These are phyloP conservation scores for Ischnus inquisitorius DNA, from an alignment of 2,888 invertebrate species.

Conservation along the genomic window DNA sequence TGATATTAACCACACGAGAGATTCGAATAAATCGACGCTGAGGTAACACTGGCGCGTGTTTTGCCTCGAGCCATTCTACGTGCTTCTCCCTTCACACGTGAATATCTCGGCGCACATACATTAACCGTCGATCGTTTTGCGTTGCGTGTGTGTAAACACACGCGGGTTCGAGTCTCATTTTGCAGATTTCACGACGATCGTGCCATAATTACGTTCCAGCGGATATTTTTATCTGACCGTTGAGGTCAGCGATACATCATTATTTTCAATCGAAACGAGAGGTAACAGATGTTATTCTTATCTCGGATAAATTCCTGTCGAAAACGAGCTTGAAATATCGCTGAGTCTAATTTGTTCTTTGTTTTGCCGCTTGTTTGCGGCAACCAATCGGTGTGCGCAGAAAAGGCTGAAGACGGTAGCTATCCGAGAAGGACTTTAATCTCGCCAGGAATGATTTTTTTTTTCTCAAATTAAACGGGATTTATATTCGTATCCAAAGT, in stretches of 20 bases:
- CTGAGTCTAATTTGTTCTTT: too few species aligned
- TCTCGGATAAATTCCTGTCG: neutral
- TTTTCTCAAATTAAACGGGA: too few species aligned
- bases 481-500: too few species aligned
- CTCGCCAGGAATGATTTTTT: too few species aligned
- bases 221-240: neutral
- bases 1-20: conserved; percentile 60
- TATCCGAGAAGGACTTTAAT: too few species aligned
- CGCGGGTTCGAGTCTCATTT: neutral
- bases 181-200: conserved; percentile 1
- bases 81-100: conserved; percentile 30
- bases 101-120: neutral
- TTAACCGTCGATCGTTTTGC: neutral
- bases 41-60: conserved; percentile 37
- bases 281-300: neutral
- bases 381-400: too few species aligned
- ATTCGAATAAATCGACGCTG: conserved; percentile 58
- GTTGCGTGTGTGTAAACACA: conserved; percentile 12
- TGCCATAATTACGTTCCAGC: neutral
- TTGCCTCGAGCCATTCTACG: conserved; percentile 33
- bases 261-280: neutral
- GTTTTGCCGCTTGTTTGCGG: too few species aligned
- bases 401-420: too few species aligned
- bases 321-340: neutral
- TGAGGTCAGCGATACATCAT: neutral